phyloP scores from a whole-genome alignment of 2,113 vertebrate genomes.

The Archilochus colubris region DNA sequence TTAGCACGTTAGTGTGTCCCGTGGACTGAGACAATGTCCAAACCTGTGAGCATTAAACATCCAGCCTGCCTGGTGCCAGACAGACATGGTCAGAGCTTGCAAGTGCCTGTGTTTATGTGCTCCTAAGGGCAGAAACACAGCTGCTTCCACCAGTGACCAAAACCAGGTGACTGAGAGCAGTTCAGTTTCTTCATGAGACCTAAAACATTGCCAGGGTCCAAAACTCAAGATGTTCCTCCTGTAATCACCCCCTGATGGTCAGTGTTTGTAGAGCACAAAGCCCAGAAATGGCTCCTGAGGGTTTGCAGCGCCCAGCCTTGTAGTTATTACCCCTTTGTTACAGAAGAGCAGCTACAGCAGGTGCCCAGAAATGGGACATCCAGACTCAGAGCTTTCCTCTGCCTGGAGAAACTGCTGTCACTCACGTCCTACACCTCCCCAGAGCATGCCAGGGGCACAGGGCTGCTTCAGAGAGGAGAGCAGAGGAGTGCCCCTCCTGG shows the following conservation, averaged over 20 bases:
- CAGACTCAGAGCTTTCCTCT: background rate
- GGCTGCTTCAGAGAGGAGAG: background rate
- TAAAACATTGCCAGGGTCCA: accelerated
- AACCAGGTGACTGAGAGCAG: background rate
- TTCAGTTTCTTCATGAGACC: background rate
- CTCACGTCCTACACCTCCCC: background rate
- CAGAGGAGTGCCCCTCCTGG: background rate
- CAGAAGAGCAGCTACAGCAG: background rate
- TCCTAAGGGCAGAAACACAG: background rate
- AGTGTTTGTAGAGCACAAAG: background rate
- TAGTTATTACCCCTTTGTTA: background rate
- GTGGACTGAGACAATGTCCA: background rate
- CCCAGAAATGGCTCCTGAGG: background rate
- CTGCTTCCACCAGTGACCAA: background rate
- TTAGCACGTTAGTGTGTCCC: background rate
- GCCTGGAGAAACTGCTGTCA: background rate
- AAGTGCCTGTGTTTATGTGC: background rate
- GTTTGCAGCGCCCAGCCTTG: background rate
- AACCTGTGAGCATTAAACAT: background rate
- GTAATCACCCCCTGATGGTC: background rate
- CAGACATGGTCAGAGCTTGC: background rate
- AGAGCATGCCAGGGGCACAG: background rate
- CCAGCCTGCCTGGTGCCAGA: background rate
- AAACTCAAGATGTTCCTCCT: background rate
- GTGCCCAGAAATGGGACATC: background rate